Base-by-base conservation (phyloP, 2,113 vertebrate species). In the Tachysurus fulvidraco region DNA sequence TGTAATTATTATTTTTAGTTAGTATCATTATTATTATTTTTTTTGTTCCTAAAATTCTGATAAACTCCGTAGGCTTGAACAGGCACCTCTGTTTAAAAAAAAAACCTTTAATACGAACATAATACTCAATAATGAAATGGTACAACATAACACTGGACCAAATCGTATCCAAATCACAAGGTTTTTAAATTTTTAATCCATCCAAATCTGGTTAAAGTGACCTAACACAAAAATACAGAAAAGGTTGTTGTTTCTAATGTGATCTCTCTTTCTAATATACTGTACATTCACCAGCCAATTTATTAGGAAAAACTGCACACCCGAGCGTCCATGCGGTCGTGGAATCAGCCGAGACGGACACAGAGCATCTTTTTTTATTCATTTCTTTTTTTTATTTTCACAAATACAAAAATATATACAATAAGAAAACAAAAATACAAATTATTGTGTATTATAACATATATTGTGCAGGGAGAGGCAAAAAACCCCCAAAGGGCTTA, bases 161-260 rank as follows among this genome's bases (percentile, higher is more conserved):
- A 74, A 80, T 83, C 77, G 69, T 83, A 89, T 83, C 83, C 64
- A 54, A 89, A 36, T 89, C 88, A 89, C 83, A 85, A 85, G 86
- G 46, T 23, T 17, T 81, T 78, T 30, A 55, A 30, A 79, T 73
- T 84, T 83, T 78, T 86, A 64, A 84, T 79, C 84, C 73, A 65
- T 7, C 4, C 23, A 69, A 83, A 83, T 57, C 50, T 71, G 50
- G 16, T 19, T 36, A 7, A 52, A 21, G 10, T 36, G 3, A 44
- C 67, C 52, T 46, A 23, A 17, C 11, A 28, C 21, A 84, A 44
- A 73, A 84, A 59, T 19, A 16, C n/a, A 57, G 52, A 79, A 23
- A 28, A 41, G 78, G 19, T 25, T 57, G 54, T 59, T 78, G 54
- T 57, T 80, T 80, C 14, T 57, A 23, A 59, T 57, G 30, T 36